Evolutionary conservation across 1,140 invertebrate genomes (phyloP).

Genomic region (Battus philenor): DNA sequence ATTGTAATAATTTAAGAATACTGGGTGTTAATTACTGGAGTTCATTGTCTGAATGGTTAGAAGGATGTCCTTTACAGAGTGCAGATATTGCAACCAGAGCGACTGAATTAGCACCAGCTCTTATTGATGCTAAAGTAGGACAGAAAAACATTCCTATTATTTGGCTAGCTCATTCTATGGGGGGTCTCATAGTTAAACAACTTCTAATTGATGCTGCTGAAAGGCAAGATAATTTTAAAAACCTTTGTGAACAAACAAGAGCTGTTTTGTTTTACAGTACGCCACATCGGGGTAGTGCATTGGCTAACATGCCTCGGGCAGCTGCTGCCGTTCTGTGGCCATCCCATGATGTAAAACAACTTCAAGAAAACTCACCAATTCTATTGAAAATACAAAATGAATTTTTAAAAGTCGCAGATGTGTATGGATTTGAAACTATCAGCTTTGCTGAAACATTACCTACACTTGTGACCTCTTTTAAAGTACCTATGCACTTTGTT

Average conservation of each 20-base stretch:
- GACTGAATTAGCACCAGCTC: conserved; percentile 78
- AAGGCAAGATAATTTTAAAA: conserved; percentile 44
- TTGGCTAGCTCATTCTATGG: conserved; percentile 92
- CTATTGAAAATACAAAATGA: conserved; percentile 80
- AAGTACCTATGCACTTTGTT: conserved; percentile 80
- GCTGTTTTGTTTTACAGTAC: conserved; percentile 88
- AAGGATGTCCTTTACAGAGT: conserved; percentile 62
- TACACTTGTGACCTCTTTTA: conserved; percentile 80
- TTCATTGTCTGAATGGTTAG: conserved; percentile 68
- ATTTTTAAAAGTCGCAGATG: conserved; percentile 78
- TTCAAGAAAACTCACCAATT: conserved; percentile 83
- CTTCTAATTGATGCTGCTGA: conserved; percentile 45
- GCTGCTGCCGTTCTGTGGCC: conserved; percentile 85
- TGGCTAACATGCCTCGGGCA: conserved; percentile 77
- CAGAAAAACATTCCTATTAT: conserved; percentile 79
- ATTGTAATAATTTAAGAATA: conserved; percentile 61
- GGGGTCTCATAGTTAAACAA: conserved; percentile 88
- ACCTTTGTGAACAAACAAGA: conserved; percentile 80
- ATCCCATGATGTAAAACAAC: conserved; percentile 87
- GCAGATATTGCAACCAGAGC: conserved; percentile 79
- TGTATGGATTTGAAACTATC: conserved; percentile 78
- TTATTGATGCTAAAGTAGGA: conserved; percentile 83
- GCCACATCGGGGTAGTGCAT: conserved; percentile 81
- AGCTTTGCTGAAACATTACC: conserved; percentile 86
- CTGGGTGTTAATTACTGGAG: conserved; percentile 71